Base-by-base conservation (phyloP, 2,888 invertebrate genomes). In the Melangyna quadrimaculata region DNA sequence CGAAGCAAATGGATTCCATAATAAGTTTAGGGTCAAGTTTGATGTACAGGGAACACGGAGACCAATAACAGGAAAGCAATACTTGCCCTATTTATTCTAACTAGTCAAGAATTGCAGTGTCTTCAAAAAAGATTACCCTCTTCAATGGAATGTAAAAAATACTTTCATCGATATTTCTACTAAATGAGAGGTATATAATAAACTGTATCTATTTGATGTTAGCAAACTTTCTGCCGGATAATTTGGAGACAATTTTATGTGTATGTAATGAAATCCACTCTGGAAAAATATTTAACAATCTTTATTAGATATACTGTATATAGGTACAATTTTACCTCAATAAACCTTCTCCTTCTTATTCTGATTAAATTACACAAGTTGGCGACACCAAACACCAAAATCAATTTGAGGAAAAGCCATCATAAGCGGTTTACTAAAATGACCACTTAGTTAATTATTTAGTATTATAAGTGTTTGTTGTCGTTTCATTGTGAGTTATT, bases 391-490 rank as follows among this genome's bases (percentile, higher is more conserved):
- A 17, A 61, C 40, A 61, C 1, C 40, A 27, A 43, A 61, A 61
- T 61, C 61, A 61, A 61, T 61, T 61, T 61, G 1, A 40, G 40
- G 17, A 27, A 61, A 61, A 43, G 40, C 61, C 17, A 40, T 27
- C n/a, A 40, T 24, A 61, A 61, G 61, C 61, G 24, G 40, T 17
- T 40, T 61, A 61, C 14, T 32, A 40, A 61, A 61, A 61, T 17
- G 61, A 40, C 24, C 61, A 40, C 24, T 61, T 61, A 61, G 14
- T 40, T 61, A 27, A 61, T 61, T 61, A 40, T 40, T 40, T 61
- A 40, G 22, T 27, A 53, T 4, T 24, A 35, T 22, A 24, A 40
- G 40, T 24, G 61, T 2, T 27, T 1, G 61, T n/a, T 55, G 29
- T 55, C 55, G 19, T 55, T 10, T 10, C 17, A 10, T 12, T 32